Evolutionary conservation across 2,888 invertebrate genomes (phyloP), one percentile per base, ranked within the genome.

Genomic region (Drosophila percnosoma): DNA sequence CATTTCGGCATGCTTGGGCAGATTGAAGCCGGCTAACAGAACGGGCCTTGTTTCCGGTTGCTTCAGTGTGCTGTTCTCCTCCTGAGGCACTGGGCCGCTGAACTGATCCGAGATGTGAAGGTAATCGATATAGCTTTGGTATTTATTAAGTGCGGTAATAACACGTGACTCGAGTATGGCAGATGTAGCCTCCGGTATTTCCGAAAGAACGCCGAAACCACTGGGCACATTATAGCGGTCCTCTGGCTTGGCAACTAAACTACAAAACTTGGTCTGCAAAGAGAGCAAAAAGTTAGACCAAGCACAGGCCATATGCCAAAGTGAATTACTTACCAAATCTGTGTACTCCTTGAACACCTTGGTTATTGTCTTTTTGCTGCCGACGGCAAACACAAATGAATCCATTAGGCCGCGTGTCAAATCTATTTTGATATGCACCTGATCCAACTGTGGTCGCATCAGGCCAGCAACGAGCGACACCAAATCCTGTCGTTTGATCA

Each of bases 41-140:
- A 98, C 96, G 73, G 96, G 95, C 91, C 96, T 96, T 0, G 96
- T 96, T 80, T 97, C 97, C 0, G 98, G 97, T 71, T 96, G 95
- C 83, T 96, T 96, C 27, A 96, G 94, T 54, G 94, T 94, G 66
- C 94, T 94, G 29, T 94, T 93, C 89, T 99, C 99, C 96, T 99
- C 99, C 91, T 96, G 96, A 92, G 96, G 96, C 93, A 98, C 97
- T 34, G 95, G 95, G 42, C 99, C 99, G 82, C 97, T 96, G 94
- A 96, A 99, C 92, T 99, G 97, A 94, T 99, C 99, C 64, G 99
- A 99, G 90, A 99, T 95, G 94, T 99, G 99, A 93, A 99, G 97
- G 93, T 97, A 99, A 93, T 99, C 99, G 89, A 99, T 95, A 92
- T 96, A 94, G 71, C 96, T 95, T 84, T 96, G 95, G 94, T 96